These are phyloP conservation scores for Heliangelus exortis DNA, from an alignment of 2,797 vertebrate genomes.

Conservation along the genomic window DNA sequence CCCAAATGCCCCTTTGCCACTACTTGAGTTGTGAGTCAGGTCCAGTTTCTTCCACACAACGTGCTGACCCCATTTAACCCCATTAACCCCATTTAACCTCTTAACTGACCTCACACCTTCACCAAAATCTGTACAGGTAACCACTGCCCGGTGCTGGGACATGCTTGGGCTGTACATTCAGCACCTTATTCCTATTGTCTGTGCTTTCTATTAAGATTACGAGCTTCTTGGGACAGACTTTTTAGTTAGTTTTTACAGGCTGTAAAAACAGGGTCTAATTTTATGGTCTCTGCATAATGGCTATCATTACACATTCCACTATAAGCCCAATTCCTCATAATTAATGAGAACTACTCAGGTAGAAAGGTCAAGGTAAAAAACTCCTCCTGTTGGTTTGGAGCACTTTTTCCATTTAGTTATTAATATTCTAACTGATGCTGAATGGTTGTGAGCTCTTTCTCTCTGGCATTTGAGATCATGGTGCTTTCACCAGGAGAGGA, in stretches of 20 bases:
- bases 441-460: neutral
- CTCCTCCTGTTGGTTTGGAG: neutral
- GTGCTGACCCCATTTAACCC: neutral
- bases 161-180: neutral
- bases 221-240: neutral
- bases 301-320: neutral
- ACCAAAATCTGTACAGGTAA: neutral
- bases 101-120: neutral
- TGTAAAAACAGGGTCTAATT: slow-evolving; percentile 18
- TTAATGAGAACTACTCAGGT: slow-evolving; percentile 44
- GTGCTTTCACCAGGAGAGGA: neutral
- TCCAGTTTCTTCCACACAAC: fast-evolving
- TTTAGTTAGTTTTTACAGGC: neutral
- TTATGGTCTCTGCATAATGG: neutral
- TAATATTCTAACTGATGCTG: neutral
- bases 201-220: neutral
- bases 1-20: fast-evolving
- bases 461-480: neutral
- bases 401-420: slow-evolving; percentile 26
- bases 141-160: neutral
- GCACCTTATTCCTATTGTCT: neutral
- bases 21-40: fast-evolving
- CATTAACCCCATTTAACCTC: neutral
- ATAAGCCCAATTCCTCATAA: neutral
- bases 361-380: slow-evolving; percentile 31